These are phyloP conservation scores for Schizaphis graminum DNA, from an alignment of 2,888 invertebrate species.

Conservation along the genomic window DNA sequence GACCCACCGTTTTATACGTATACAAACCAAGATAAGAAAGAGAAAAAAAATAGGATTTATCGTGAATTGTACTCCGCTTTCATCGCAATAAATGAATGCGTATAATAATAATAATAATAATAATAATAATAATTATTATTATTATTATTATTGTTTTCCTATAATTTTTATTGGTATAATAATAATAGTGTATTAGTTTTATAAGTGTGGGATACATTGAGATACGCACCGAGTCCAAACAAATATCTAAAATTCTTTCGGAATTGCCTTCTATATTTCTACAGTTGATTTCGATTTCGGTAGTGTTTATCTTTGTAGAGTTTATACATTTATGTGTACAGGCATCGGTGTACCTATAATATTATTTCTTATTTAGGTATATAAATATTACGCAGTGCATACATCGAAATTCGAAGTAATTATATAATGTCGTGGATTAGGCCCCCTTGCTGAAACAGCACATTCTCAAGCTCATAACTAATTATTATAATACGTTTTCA, in stretches of 20 bases:
- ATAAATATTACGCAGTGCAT: neutral
- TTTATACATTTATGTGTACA: neutral
- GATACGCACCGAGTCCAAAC: neutral
- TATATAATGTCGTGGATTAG: neutral
- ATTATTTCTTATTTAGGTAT: neutral
- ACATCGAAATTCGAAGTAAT: neutral
- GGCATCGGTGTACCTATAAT: neutral
- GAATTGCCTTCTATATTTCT: neutral
- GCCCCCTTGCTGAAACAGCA: neutral
- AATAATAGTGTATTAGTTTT: neutral
- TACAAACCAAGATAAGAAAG: neutral
- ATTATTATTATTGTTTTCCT: neutral
- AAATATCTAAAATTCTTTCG: neutral
- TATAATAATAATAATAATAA: slow-evolving; percentile 17
- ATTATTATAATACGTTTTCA: neutral
- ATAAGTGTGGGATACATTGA: neutral
- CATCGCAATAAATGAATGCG: neutral
- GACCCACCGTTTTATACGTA: neutral
- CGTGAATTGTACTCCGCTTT: neutral
- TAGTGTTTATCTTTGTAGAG: neutral
- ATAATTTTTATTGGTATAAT: neutral
- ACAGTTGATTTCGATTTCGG: neutral
- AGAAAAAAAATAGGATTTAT: neutral
- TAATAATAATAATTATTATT: neutral
- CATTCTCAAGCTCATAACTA: neutral